Evolutionary conservation across 2,888 invertebrate species (phyloP), one percentile per base, ranked within the genome.

Genomic region (Petrolisthes manimaculis): DNA sequence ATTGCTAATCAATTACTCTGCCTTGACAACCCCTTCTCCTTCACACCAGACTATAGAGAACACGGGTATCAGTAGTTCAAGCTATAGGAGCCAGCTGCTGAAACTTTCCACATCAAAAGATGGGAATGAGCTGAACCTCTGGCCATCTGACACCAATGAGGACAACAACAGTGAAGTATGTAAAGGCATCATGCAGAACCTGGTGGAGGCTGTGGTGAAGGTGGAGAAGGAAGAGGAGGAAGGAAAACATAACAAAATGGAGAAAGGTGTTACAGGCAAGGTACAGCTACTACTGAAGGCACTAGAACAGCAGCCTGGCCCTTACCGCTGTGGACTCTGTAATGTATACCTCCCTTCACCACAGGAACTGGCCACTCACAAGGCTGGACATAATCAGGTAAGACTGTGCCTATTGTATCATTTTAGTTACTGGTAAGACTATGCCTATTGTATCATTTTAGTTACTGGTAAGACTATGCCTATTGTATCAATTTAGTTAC

Each of bases 381-480:
- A 88, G 81, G 84, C 84, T 24, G 81, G 79, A 61, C 88, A 88
- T 75, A 81, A 80, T 67, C 79, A 88, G 84, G 88, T 88, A 75
- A n/a, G 77, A 12, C n/a, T 71, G 6, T 71, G 37, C 37, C 37
- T 37, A 37, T 37, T 37, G 37, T 37, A 37, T 37, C 37, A 37
- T 37, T 37, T 37, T 37, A 37, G 37, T 37, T 37, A 37, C 37
- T 37, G 37, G 88, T 88, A 75, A n/a, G 77, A 12, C n/a, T 71
- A 1, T 71, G 37, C 37, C 37, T 37, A 37, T 37, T 37, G 37
- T 37, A 37, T 37, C 37, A 37, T 37, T 37, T 37, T 37, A 37
- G 37, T 37, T n/a, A n/a, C n/a, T n/a, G 84, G 88, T 88, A 75
- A n/a, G 77, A 12, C n/a, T 71, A 1, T 71, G 37, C 37, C 37